A percentile compares a stretch with the other conserved stretches of the same genome.
phyloP scores from a whole-genome alignment of 2,888 invertebrate species.

The Agrochola lota region DNA sequence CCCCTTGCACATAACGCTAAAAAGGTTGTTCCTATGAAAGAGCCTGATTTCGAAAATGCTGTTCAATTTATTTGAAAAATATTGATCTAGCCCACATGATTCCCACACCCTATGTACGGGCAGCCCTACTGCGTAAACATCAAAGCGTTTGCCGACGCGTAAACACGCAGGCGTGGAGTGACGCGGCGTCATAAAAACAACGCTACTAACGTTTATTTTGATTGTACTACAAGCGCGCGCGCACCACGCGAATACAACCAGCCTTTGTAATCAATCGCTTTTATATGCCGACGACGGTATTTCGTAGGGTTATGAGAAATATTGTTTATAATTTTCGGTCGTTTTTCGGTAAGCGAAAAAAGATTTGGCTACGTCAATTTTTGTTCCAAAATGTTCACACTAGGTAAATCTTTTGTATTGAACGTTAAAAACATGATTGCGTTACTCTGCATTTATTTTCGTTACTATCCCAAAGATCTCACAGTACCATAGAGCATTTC shows the following conservation, averaged over 20 bases:
- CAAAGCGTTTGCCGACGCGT: slow-evolving; percentile 62
- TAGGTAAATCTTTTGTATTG: no score
- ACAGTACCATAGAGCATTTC: no score
- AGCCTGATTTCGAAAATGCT: not conserved
- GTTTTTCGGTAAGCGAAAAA: not conserved
- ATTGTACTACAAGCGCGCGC: slow-evolving; percentile 55
- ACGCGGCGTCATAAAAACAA: slow-evolving; percentile 66
- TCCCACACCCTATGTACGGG: not conserved
- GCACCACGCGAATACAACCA: slow-evolving; percentile 55
- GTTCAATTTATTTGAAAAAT: not conserved
- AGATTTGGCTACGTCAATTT: not conserved
- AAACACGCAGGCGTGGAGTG: slow-evolving; percentile 63
- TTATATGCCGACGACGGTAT: slow-evolving; percentile 30
- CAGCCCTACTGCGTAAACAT: slow-evolving; percentile 61
- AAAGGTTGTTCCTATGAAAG: not conserved
- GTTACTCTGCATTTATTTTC: no score
- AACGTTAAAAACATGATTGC: no score
- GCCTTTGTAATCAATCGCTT: slow-evolving; percentile 53
- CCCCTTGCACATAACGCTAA: no score
- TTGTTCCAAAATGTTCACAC: no score
- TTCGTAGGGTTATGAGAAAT: slow-evolving; percentile 9
- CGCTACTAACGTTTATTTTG: slow-evolving; percentile 67
- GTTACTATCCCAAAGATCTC: no score
- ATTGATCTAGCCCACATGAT: not conserved
- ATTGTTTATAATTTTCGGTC: slow-evolving; percentile 3